Percentiles rank a stretch among this genome's conserved stretches.
Conservation (phyloP, 2,888 invertebrate species). For the Parnassius mnemosyne region DNA sequence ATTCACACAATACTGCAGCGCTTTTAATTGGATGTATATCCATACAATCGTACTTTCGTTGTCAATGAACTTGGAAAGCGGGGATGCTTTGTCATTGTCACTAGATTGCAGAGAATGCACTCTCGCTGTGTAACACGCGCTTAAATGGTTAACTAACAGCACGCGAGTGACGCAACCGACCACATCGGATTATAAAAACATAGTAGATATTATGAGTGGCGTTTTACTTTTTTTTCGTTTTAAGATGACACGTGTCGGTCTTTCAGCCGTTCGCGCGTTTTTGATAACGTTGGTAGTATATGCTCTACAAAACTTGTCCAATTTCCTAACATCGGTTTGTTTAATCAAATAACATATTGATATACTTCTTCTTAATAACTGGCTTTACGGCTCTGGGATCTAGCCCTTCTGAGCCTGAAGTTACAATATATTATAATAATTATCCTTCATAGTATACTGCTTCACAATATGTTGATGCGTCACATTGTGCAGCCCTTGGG, state of each 20-base stretch:
- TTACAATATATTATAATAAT: too few relatives aligned
- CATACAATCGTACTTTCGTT: constrained; percentile 67
- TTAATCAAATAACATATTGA: too few relatives aligned
- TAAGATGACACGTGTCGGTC: constrained; percentile 11
- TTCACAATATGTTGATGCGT: too few relatives aligned
- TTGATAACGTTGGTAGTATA: not conserved
- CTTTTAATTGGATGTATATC: constrained; percentile 64
- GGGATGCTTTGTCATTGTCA: constrained; percentile 75
- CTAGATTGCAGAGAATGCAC: constrained; percentile 74
- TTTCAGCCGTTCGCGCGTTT: constrained; percentile 1
- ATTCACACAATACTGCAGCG: constrained; percentile 29
- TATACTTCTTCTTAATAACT: too few relatives aligned
- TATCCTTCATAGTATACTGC: too few relatives aligned
- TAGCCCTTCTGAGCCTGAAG: too few relatives aligned
- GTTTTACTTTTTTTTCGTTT: constrained; percentile 5
- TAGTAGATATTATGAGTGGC: constrained; percentile 9
- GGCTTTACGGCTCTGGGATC: too few relatives aligned
- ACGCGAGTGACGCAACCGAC: constrained; percentile 58
- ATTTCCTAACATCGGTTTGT: too few relatives aligned
- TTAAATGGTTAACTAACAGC: constrained; percentile 40
- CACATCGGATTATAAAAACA: constrained; percentile 24
- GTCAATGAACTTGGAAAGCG: constrained; percentile 80
- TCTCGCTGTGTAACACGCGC: constrained; percentile 66
- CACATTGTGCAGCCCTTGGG: too few relatives aligned
- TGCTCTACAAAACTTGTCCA: not conserved